Evolutionary conservation across 1,140 invertebrate species (phyloP).

Genomic region (Papilio xuthus): DNA sequence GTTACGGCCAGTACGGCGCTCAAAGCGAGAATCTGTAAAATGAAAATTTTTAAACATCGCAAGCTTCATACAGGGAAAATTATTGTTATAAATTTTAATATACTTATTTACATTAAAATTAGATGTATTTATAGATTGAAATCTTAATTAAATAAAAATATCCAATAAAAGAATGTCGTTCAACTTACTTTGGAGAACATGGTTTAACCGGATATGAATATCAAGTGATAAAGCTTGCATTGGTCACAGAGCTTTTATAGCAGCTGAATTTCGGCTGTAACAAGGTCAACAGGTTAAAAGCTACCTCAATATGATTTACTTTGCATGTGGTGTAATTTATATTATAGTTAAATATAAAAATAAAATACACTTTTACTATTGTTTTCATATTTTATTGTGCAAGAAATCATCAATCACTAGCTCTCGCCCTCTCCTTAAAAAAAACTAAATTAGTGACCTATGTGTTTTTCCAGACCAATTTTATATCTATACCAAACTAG

Average conservation of each 20-base stretch:
- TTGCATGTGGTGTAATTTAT: neutral
- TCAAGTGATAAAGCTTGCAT: slow-evolving; percentile 39
- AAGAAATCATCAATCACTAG: neutral
- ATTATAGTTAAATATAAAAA: neutral
- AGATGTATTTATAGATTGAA: neutral
- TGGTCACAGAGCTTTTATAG: slow-evolving; percentile 32
- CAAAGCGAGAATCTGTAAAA: slow-evolving; percentile 57
- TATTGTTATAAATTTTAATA: neutral
- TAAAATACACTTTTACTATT: slow-evolving; percentile 8
- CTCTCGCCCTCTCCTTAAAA: no score
- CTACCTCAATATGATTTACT: neutral
- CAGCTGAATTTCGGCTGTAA: neutral
- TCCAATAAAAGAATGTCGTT: neutral
- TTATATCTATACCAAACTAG: no score
- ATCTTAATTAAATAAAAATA: neutral
- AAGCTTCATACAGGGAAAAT: no score
- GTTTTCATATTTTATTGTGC: neutral
- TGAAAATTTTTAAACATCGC: slow-evolving; percentile 10
- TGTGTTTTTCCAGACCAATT: no score
- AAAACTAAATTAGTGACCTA: no score
- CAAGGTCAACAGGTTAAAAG: slow-evolving; percentile 32
- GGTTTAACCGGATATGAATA: slow-evolving; percentile 39
- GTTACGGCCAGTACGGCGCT: slow-evolving; percentile 59
- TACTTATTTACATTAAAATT: no score
- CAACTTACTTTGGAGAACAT: slow-evolving; percentile 55